Evolutionary conservation across 2,113 vertebrate genomes (phyloP).

Genomic region (Chaenogobius annularis): DNA sequence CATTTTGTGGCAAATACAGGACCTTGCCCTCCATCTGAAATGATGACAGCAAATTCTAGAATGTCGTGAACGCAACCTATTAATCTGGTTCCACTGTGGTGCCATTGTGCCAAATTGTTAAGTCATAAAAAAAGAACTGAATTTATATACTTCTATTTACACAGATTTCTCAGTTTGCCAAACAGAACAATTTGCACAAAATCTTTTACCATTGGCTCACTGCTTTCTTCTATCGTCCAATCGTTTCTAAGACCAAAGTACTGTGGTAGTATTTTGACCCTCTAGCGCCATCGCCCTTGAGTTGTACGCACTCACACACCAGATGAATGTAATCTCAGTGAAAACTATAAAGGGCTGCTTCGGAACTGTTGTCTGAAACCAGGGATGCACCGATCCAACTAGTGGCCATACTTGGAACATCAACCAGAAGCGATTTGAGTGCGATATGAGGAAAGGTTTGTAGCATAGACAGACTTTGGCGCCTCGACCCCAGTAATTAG

Average conservation of each 20-base stretch:
- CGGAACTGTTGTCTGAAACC: neutral
- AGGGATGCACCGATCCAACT: conserved; percentile 2
- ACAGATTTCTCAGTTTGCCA: conserved; percentile 58
- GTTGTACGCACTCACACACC: conserved; percentile 49
- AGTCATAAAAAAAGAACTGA: conserved; percentile 47
- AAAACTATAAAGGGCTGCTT: conserved; percentile 9
- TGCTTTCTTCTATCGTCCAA: conserved; percentile 51
- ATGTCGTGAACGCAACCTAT: neutral
- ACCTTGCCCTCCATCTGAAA: neutral
- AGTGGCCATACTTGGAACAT: neutral
- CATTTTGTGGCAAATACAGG: too few relatives aligned
- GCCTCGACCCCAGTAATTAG: too few relatives aligned
- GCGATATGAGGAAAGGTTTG: neutral
- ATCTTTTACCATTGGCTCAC: conserved; percentile 55
- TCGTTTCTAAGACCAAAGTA: conserved; percentile 79
- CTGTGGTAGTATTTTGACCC: conserved; percentile 74
- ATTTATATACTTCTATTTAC: conserved; percentile 55
- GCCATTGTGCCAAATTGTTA: conserved; percentile 64
- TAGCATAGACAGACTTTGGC: too few relatives aligned
- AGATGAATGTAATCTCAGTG: conserved; percentile 70
- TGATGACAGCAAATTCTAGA: neutral
- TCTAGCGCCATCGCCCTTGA: conserved; percentile 40
- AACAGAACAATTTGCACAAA: conserved; percentile 70
- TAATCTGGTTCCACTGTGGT: conserved; percentile 72
- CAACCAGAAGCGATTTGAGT: neutral